phyloP scores from a whole-genome alignment of 2,113 vertebrate genomes.

The Sorex araneus region DNA sequence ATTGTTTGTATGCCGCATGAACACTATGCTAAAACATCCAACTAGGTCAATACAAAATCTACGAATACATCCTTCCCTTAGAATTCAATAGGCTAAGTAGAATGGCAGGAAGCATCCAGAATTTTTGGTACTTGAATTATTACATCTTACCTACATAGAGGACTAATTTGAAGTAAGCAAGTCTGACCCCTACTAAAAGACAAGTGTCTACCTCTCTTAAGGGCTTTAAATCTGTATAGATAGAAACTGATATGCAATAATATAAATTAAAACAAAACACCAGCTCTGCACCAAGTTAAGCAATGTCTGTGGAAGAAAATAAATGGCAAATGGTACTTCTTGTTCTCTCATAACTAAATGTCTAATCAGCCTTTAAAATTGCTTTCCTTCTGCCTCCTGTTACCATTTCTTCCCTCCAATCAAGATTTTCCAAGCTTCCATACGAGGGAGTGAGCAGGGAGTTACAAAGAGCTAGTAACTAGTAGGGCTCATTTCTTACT shows the following conservation, averaged over 20 bases:
- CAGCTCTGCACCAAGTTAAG: background rate
- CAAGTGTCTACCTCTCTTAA: constrained; percentile 48
- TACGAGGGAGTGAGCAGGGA: constrained; percentile 36
- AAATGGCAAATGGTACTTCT: constrained; percentile 17
- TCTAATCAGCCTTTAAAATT: constrained; percentile 43
- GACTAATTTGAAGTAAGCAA: constrained; percentile 45
- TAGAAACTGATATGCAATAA: constrained; percentile 3
- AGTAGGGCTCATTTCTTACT: constrained; percentile 19
- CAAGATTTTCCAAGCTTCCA: constrained; percentile 41
- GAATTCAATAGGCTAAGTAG: background rate
- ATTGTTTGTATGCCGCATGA: constrained; percentile 1
- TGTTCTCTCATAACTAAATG: constrained; percentile 28
- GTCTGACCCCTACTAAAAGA: background rate
- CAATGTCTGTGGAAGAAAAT: constrained; percentile 26
- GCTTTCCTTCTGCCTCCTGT: constrained; percentile 48
- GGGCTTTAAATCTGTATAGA: constrained; percentile 19
- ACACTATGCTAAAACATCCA: background rate
- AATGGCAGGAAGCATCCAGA: constrained; percentile 3
- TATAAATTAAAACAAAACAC: constrained; percentile 14
- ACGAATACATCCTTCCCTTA: constrained; percentile 9
- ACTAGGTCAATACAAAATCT: constrained; percentile 34
- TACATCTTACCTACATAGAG: background rate
- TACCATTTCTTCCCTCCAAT: constrained; percentile 47
- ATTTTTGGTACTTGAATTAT: background rate
- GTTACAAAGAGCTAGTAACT: constrained; percentile 13